Evolutionary conservation across 1,140 invertebrate species (phyloP), one percentile per base, ranked within the genome.

Genomic region (Drosophila pachea): DNA sequence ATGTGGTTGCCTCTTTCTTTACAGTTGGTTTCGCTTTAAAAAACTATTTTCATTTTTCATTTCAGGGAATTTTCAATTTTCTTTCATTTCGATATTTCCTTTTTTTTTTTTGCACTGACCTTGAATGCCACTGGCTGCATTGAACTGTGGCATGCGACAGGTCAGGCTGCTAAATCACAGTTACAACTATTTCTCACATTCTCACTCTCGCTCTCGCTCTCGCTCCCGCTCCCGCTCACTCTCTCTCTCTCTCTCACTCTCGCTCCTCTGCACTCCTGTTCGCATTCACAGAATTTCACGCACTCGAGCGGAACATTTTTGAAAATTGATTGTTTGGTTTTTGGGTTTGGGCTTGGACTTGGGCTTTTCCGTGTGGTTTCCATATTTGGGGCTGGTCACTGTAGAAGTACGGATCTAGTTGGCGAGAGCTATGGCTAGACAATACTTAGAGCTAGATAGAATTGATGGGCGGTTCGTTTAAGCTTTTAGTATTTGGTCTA

Each of bases 1-100:
- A 22, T 68, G 48, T 72, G 59, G 78, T 84, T 86, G 81, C 81
- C 81, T 86, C 81, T 86, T 86, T 86, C 76, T 86, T 86, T 86
- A 48, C 81, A 59, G 58, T 74, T 77, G 78, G 70, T 83, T 72
- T 76, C 73, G 65, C 62, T 82, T 32, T 67, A 40, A 22, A 11
- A 55, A 31, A 68, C 74, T 66, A 40, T 61, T 60, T 52, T 69
- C 68, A 33, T 52, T 68, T 56, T 70, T 72, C 43, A 55, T 40
- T 76, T 75, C 64, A 74, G 65, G 73, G 61, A 76, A 78, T 76
- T 74, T 76, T 74, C 50, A 45, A 35, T 66, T 76, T 62, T 62
- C 33, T 45, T 73, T 76, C 40, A n/a, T 43, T 43, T 43, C 40
- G 40, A 38, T 55, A 22, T 22, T 22, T 22, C 22, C 22, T 22